Evolutionary conservation across 2,113 vertebrate genomes (phyloP).

Genomic region (Pipa parva): DNA sequence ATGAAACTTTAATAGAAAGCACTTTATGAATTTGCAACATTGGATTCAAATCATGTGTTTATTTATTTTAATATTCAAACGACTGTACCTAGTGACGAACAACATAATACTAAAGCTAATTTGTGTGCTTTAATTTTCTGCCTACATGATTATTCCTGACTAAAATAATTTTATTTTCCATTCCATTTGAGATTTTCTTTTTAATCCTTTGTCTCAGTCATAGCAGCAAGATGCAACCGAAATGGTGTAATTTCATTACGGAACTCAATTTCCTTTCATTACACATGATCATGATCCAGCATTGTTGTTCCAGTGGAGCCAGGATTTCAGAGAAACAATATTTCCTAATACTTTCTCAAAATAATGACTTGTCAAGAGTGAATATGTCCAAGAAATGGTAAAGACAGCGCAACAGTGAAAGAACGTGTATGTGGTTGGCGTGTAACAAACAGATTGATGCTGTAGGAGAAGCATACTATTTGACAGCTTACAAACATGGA

Average conservation of each 20-base stretch:
- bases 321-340: slow-evolving; percentile 17
- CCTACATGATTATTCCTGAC: no score
- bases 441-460: slow-evolving; percentile 23
- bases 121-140: no score
- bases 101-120: no score
- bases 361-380: slow-evolving; percentile 31
- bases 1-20: no score
- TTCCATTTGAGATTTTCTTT: no score
- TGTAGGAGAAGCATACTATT: slow-evolving; percentile 13
- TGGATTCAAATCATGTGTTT: no score
- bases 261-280: neutral
- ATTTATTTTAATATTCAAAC: no score
- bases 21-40: no score
- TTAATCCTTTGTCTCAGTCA: no score
- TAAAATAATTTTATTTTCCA: no score
- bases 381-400: slow-evolving; percentile 13
- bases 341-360: slow-evolving; percentile 21
- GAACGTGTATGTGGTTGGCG: slow-evolving; percentile 9
- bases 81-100: no score
- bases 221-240: slow-evolving; percentile 7
- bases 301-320: neutral
- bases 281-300: neutral
- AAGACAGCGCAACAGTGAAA: slow-evolving; percentile 17
- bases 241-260: slow-evolving; percentile 2
- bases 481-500: slow-evolving; percentile 32